These are phyloP conservation scores for Latrodectus elegans DNA, from an alignment of 2,888 invertebrate genomes.

Conservation along the genomic window DNA sequence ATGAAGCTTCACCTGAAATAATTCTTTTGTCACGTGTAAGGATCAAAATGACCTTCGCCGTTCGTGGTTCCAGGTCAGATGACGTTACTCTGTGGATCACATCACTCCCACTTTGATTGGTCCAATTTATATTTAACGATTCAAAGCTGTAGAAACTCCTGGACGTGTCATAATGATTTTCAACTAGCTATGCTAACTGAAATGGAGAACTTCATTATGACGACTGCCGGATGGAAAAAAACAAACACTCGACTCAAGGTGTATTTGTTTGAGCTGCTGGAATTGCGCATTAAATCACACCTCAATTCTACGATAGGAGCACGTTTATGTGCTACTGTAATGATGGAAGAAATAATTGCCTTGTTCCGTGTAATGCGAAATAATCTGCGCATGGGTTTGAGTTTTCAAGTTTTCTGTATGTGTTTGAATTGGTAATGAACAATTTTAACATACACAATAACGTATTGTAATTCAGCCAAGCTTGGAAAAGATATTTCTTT, in stretches of 20 bases:
- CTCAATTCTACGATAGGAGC: not conserved
- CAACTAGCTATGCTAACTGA: conserved; percentile 12
- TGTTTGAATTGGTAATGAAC: too few species aligned
- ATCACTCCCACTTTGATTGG: conserved; percentile 7
- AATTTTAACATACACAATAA: too few species aligned
- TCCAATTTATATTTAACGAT: conserved; percentile 13
- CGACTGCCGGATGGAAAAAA: conserved; percentile 4
- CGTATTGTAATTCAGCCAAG: too few species aligned
- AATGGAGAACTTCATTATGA: not conserved
- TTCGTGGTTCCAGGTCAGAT: conserved; percentile 28
- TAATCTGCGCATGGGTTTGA: too few species aligned
- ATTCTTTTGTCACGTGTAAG: not conserved
- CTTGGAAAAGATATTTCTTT: too few species aligned
- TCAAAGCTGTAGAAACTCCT: conserved; percentile 36
- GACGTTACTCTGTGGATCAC: conserved; percentile 10
- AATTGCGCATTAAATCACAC: conserved; percentile 45
- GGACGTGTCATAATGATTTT: conserved; percentile 20
- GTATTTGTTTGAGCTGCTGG: conserved; percentile 28
- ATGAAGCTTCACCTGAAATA: conserved; percentile 1
- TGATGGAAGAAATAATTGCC: too few species aligned
- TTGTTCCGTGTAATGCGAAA: too few species aligned
- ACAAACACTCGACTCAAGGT: conserved; percentile 11
- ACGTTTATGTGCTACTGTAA: too few species aligned
- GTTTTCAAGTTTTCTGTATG: too few species aligned
- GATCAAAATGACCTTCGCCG: not conserved